Percentiles rank a stretch among this genome's conserved stretches.
These are phyloP conservation scores for Fundulus diaphanus DNA, from an alignment of 2,797 vertebrate genomes.

Conservation along the genomic window DNA sequence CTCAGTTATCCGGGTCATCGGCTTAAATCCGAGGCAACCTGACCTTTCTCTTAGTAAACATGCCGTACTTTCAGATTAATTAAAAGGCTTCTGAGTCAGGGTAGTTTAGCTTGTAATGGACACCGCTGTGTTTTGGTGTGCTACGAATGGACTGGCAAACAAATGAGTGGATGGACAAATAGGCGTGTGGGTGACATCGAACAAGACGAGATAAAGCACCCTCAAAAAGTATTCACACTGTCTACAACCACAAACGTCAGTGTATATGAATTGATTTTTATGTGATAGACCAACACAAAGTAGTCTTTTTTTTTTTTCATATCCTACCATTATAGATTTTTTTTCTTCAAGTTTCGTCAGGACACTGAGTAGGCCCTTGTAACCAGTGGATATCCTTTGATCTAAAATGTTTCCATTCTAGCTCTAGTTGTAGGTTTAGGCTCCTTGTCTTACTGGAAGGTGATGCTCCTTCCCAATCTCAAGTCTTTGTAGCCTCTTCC, in stretches of 20 bases:
- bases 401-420: not conserved
- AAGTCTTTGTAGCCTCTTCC: too few relatives aligned
- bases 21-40: too few relatives aligned
- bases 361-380: not conserved
- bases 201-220: not conserved
- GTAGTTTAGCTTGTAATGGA: slow-evolving; percentile 19
- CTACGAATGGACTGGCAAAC: slow-evolving; percentile 9
- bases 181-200: slow-evolving; percentile 15
- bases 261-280: not conserved
- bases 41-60: too few relatives aligned
- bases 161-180: slow-evolving; percentile 30
- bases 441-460: too few relatives aligned
- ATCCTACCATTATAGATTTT: too few relatives aligned
- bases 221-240: not conserved
- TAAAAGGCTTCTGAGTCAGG: slow-evolving; percentile 50
- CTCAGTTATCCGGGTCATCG: too few relatives aligned
- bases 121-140: slow-evolving; percentile 33
- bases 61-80: slow-evolving; percentile 40
- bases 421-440: not conserved
- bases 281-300: not conserved
- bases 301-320: not conserved
- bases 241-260: not conserved
- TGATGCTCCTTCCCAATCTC: too few relatives aligned
- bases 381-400: not conserved
- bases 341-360: not conserved